Evolutionary conservation across 2,797 vertebrate genomes (phyloP).

Genomic region (Acanthiza pusilla): DNA sequence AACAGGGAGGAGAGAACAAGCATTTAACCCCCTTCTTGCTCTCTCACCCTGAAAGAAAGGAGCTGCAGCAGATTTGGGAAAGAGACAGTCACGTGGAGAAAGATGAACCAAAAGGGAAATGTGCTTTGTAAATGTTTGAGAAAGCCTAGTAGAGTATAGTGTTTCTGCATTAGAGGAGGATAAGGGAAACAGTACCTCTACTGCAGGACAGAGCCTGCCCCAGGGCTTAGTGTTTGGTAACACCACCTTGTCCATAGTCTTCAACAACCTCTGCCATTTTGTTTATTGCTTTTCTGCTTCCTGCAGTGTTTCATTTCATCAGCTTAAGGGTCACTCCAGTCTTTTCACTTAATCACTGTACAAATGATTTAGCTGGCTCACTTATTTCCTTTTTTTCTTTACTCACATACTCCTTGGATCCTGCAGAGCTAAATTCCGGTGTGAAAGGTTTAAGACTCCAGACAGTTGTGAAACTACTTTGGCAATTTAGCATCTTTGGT

Average conservation of each 20-base stretch:
- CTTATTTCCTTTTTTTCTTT: slow-evolving; percentile 31
- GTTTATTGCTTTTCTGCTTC: slow-evolving; percentile 40
- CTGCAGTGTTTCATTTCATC: slow-evolving; percentile 20
- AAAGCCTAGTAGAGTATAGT: not conserved
- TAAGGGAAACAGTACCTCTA: not conserved
- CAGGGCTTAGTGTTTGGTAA: not conserved
- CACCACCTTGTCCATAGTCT: not conserved
- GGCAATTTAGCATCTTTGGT: slow-evolving; percentile 42
- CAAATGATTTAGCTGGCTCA: slow-evolving; percentile 17
- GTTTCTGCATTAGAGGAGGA: not conserved
- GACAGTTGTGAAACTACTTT: slow-evolving; percentile 52
- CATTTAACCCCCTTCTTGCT: not conserved
- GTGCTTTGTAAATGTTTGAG: not conserved
- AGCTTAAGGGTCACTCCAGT: not conserved
- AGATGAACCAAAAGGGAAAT: not conserved
- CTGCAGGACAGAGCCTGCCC: not conserved
- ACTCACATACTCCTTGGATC: not conserved
- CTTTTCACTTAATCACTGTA: slow-evolving; percentile 32
- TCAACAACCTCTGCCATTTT: slow-evolving; percentile 30
- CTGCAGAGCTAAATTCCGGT: not conserved
- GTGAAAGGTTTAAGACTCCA: slow-evolving; percentile 37
- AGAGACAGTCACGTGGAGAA: rapidly evolving
- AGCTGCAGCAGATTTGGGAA: not conserved
- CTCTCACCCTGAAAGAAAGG: not conserved
- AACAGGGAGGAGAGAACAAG: not conserved